Evolutionary conservation across 1,140 invertebrate species (phyloP).

Genomic region (Hyphantria cunea): DNA sequence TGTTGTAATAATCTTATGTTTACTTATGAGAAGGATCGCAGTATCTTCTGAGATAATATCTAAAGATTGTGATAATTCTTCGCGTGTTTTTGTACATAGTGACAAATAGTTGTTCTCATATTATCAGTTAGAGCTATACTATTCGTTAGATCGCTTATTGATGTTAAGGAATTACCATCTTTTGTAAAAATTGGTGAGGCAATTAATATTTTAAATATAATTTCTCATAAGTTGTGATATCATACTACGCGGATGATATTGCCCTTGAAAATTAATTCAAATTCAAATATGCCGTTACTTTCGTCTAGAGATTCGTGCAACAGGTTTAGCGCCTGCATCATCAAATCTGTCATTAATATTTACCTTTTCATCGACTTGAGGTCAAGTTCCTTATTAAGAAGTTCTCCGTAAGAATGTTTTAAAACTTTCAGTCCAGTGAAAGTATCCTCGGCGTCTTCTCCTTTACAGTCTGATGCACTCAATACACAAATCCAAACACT

Average conservation of each 20-base stretch:
- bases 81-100: too few species aligned
- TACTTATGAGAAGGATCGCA: too few species aligned
- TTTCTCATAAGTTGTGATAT: neutral
- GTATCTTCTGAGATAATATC: too few species aligned
- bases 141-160: too few species aligned
- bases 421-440: conserved; percentile 80
- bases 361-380: conserved; percentile 54
- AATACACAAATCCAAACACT: conserved; percentile 57
- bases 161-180: too few species aligned
- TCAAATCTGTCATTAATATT: conserved; percentile 37
- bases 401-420: conserved; percentile 72
- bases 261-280: conserved; percentile 1
- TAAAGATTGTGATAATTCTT: too few species aligned
- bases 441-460: conserved; percentile 74
- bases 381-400: conserved; percentile 61
- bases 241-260: neutral
- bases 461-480: conserved; percentile 52
- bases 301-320: conserved; percentile 14
- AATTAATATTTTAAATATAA: neutral
- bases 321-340: conserved; percentile 1
- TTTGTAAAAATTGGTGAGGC: neutral
- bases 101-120: too few species aligned
- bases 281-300: conserved; percentile 14
- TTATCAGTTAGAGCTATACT: too few species aligned
- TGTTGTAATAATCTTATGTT: too few species aligned